A percentile compares a stretch with the other conserved stretches of the same genome.
Evolutionary conservation across 2,888 invertebrate species (phyloP).

Genomic region (Eupithecia pulchellata): DNA sequence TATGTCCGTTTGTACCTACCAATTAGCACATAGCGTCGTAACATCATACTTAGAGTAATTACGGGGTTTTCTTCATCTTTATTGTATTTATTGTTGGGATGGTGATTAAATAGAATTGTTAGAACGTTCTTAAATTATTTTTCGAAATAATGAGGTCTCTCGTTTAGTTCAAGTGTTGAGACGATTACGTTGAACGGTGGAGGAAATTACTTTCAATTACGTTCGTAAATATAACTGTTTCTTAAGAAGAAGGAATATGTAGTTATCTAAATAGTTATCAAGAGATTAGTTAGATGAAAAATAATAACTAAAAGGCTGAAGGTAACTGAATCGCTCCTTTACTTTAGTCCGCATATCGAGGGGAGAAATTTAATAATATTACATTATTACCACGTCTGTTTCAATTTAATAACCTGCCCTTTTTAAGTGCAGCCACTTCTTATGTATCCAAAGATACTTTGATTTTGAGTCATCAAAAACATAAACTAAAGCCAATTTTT

Average conservation of each 20-base stretch:
- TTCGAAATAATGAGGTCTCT: slow-evolving; percentile 32
- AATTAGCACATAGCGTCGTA: slow-evolving; percentile 62
- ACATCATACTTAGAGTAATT: slow-evolving; percentile 49
- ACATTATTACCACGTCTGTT: too few species aligned
- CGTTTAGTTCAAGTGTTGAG: slow-evolving; percentile 20
- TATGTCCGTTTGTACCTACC: slow-evolving; percentile 55
- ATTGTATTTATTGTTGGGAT: slow-evolving; percentile 42
- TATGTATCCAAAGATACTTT: too few species aligned
- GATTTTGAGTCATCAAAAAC: background rate
- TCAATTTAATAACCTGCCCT: too few species aligned
- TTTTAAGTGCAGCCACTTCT: too few species aligned
- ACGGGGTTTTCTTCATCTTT: slow-evolving; percentile 44
- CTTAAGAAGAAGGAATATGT: background rate
- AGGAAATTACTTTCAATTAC: slow-evolving; percentile 5
- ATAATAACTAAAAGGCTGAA: background rate
- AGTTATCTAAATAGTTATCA: background rate
- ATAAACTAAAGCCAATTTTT: too few species aligned
- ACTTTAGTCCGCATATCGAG: too few species aligned
- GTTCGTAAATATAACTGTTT: background rate
- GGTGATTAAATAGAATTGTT: slow-evolving; percentile 44
- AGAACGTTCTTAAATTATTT: slow-evolving; percentile 34
- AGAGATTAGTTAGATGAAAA: background rate
- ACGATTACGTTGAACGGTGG: slow-evolving; percentile 7
- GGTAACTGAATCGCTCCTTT: background rate
- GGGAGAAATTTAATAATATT: too few species aligned